Evolutionary conservation across 1,140 invertebrate genomes (phyloP).

Genomic region (Philopotamus ludificatus): DNA sequence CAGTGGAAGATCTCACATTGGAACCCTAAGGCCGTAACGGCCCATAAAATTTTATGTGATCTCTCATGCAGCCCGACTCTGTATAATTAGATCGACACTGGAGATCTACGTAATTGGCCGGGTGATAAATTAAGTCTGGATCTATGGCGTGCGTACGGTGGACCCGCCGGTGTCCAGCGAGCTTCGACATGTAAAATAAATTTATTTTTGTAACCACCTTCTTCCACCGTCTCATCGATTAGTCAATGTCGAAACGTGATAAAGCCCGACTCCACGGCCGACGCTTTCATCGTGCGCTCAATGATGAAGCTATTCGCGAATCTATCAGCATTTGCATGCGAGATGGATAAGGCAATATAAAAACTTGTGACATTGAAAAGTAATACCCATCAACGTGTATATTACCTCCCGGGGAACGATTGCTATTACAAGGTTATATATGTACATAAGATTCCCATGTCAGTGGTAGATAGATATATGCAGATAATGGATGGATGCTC

Average conservation of each 20-base stretch:
- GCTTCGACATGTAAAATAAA: neutral
- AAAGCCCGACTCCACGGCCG: too few relatives aligned
- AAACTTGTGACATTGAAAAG: too few relatives aligned
- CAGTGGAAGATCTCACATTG: neutral
- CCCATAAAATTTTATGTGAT: constrained; percentile 30
- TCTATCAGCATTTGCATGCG: too few relatives aligned
- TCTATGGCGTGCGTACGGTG: neutral
- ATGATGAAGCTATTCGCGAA: neutral
- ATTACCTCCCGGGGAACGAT: too few relatives aligned
- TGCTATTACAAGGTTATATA: too few relatives aligned
- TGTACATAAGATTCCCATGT: too few relatives aligned
- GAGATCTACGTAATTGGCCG: constrained; percentile 24
- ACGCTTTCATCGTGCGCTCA: neutral
- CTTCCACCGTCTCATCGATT: neutral
- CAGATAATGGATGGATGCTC: too few relatives aligned
- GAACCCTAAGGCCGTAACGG: constrained; percentile 13
- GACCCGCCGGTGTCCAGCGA: neutral
- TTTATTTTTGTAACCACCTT: neutral
- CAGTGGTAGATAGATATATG: too few relatives aligned
- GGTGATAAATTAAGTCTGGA: constrained; percentile 27
- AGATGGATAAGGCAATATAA: too few relatives aligned
- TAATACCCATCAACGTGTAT: too few relatives aligned
- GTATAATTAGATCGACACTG: constrained; percentile 31
- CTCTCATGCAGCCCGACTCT: neutral
- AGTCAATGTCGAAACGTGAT: constrained; percentile 5